Evolutionary conservation across 2,797 vertebrate species (phyloP).

Genomic region (Threskiornis aethiopicus): DNA sequence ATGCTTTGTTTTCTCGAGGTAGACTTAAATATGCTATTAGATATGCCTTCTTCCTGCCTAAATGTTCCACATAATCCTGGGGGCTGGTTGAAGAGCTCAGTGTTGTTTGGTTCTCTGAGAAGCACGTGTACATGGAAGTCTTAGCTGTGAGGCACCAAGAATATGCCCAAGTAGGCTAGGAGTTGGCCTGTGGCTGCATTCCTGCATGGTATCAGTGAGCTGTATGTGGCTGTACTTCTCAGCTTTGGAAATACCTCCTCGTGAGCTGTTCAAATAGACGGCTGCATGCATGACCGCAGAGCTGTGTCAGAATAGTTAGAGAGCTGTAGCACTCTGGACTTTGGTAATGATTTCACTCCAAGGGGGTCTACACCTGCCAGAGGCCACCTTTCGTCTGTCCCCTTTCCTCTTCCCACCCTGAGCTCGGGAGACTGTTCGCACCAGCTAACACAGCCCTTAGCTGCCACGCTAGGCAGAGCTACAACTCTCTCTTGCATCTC

Average conservation of each 20-base stretch:
- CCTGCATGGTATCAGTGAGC: not conserved
- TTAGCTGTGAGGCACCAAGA: not conserved
- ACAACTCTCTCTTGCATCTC: not conserved
- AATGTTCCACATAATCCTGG: not conserved
- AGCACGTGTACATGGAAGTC: not conserved
- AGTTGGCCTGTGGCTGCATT: not conserved
- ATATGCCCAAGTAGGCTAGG: not conserved
- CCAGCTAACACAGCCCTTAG: conserved; percentile 10
- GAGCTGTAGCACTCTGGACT: not conserved
- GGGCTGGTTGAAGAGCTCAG: not conserved
- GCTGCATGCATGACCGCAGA: not conserved
- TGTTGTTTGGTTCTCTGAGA: not conserved
- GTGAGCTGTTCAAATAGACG: not conserved
- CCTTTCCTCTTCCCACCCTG: not conserved
- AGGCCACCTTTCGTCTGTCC: not conserved
- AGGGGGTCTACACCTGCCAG: not conserved
- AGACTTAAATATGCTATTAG: not conserved
- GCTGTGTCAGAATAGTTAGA: not conserved
- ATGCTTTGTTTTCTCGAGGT: not conserved
- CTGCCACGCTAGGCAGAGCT: not conserved
- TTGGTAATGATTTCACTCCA: not conserved
- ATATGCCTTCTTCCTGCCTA: not conserved
- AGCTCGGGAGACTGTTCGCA: conserved; percentile 10
- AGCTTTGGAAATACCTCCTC: not conserved
- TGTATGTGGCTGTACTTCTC: not conserved